Base-by-base conservation (phyloP, 2,113 vertebrate species). In the Oxyura jamaicensis region DNA sequence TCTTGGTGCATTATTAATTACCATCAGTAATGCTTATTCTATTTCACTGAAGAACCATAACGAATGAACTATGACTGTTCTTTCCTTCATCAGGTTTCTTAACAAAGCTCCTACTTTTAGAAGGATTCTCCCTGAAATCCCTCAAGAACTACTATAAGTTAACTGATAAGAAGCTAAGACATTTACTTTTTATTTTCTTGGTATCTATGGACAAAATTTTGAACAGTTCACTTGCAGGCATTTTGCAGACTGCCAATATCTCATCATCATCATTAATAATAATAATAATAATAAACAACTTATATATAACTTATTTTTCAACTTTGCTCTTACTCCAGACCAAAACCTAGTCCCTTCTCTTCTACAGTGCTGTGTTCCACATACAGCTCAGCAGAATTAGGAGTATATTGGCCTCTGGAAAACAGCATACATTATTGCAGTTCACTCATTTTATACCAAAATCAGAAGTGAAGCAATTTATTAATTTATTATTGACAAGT, bases 401-500 rank as follows among this genome's bases (percentile, higher is more conserved):
- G 12, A 62, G 5, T 28, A 53, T 21, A 71, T 13, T 0, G 1
- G 23, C 19, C 48, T 60, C 50, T 72, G 28, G 23, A 88, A 79
- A 75, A 72, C 0, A 0, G 44, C 13, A 63, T 21, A n/a, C 2
- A 21, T 18, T 76, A 73, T 60, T 15, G 6, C 26, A 78, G 28
- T 76, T 81, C 28, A 71, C 56, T 10, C 26, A 39, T 63, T 63
- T 39, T 39, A 28, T 39, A 59, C 4, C 33, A 59, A 71, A 87
- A 90, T 53, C 52, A 87, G 62, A 82, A 87, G 8, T 59, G n/a
- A 75, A 71, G 60, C 8, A 13, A 72, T 66, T 86, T 66, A 89
- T 83, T 88, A 87, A 82, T 69, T 93, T 81, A 87, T 72, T 88
- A 87, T 78, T 28, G 50, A 36, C 29, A n/a, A 42, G 22, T 41